Evolutionary conservation across 1,140 invertebrate species (phyloP).

Genomic region (Ceratina australensis): DNA sequence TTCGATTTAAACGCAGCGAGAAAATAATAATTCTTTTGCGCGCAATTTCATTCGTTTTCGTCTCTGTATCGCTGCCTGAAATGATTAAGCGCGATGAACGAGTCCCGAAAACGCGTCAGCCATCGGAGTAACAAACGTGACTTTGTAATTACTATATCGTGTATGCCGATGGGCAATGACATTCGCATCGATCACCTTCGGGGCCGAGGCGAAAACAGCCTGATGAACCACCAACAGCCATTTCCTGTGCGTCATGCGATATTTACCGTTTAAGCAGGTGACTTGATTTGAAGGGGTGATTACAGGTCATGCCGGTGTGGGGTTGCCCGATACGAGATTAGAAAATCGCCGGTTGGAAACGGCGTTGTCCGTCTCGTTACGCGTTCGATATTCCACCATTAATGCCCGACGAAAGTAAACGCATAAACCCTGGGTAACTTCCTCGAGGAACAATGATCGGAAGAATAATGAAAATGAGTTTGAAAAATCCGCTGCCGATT

Average conservation of each 20-base stretch:
- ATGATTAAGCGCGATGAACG: constrained; percentile 8
- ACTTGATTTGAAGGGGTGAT: constrained; percentile 63
- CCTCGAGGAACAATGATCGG: too few species aligned
- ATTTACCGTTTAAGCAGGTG: constrained; percentile 67
- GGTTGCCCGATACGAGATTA: constrained; percentile 40
- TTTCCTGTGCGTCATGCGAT: constrained; percentile 67
- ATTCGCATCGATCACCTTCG: constrained; percentile 40
- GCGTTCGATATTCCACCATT: background rate
- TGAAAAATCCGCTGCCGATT: constrained; percentile 21
- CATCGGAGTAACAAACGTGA: constrained; percentile 11
- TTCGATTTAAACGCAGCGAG: background rate
- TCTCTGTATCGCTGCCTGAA: background rate
- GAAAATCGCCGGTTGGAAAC: constrained; percentile 17
- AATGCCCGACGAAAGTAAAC: background rate
- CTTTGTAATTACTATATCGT: constrained; percentile 42
- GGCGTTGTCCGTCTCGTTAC: background rate
- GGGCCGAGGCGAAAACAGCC: constrained; percentile 44
- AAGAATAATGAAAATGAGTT: background rate
- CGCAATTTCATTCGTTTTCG: constrained; percentile 1
- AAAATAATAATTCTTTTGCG: too few species aligned
- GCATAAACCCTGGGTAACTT: background rate
- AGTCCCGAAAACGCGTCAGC: constrained; percentile 1
- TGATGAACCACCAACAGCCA: constrained; percentile 58
- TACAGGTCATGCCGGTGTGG: constrained; percentile 55
- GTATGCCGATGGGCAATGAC: constrained; percentile 13